These are phyloP conservation scores for Corythaeola cristata DNA, from an alignment of 2,113 vertebrate genomes.

Conservation along the genomic window DNA sequence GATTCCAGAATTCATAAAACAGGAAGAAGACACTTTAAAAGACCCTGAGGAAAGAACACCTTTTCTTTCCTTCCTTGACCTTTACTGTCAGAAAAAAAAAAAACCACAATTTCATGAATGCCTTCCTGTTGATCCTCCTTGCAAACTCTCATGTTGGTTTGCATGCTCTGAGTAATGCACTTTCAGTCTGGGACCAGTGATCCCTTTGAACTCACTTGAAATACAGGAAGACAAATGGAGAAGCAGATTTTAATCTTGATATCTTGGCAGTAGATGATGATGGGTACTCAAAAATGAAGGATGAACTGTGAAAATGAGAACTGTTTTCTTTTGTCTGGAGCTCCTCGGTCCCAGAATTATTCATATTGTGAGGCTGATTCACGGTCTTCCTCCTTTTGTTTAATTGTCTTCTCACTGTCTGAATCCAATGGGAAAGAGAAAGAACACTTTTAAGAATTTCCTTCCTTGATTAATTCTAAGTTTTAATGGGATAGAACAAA, in stretches of 20 bases:
- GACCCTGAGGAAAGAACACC: not conserved
- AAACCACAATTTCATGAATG: not conserved
- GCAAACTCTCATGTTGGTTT: not conserved
- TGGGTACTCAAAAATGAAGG: conserved; percentile 7
- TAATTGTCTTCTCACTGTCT: conserved; percentile 18
- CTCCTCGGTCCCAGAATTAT: conserved; percentile 14
- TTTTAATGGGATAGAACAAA: not conserved
- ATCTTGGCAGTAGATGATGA: conserved; percentile 9
- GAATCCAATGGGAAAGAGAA: conserved; percentile 1
- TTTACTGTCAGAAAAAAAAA: not conserved
- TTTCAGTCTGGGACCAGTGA: not conserved
- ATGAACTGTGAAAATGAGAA: conserved; percentile 23
- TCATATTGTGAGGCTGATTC: conserved; percentile 34
- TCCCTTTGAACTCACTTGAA: conserved; percentile 3
- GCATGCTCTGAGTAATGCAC: not conserved
- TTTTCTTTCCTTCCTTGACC: not conserved
- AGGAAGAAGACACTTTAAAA: not conserved
- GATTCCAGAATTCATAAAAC: not conserved
- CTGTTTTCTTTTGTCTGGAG: conserved; percentile 3
- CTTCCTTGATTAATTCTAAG: conserved; percentile 29
- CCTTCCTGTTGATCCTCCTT: not conserved
- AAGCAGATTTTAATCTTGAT: conserved; percentile 52
- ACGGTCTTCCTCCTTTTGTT: not conserved
- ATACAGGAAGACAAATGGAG: conserved; percentile 13
- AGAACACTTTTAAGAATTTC: conserved; percentile 10